Base-by-base conservation (phyloP, 2,797 vertebrate species). In the Syndactyla subalaris region DNA sequence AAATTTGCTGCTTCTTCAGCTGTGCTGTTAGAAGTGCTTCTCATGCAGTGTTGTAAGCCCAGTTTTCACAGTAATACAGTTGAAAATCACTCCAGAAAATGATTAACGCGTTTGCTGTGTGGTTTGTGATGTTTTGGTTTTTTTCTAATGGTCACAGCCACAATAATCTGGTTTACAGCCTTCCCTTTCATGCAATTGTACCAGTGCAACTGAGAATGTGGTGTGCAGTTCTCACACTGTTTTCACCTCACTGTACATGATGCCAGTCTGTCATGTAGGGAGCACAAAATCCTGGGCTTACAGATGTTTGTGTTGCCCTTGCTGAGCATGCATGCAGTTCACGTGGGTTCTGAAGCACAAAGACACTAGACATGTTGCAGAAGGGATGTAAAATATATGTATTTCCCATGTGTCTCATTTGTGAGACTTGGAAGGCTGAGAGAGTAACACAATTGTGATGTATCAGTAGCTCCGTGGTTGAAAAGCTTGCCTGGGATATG, bases 161-260 rank as follows among this genome's bases (percentile, higher is more conserved):
- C 29, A 63, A 3, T 36, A 39, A 21, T n/a, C 52, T 85, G 52
- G 5, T 57, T 77, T 66, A 32, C 48, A 75, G 66, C 29, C 79
- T 61, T 68, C 15, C 45, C 16, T 67, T 57, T 26, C 57, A 11
- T 4, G 3, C 0, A 0, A 1, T 62, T 68, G 3, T 73, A 3
- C 45, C 39, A 32, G 62, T 63, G 75, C 22, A 30, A 5, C 34
- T 7, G 74, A 76, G 70, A 46, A 49, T 7, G 5, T 34, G 36
- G 17, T 22, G 6, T 76, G 49, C 41, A 36, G 36, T 46, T 41
- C 55, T 87, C 58, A 46, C 68, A 4, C 23, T n/a, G 11, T 36
- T 86, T 72, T 54, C 30, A 9, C 9, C 74, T 65, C 39, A 6
- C 58, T 58, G 0, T 32, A 23, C 3, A 4, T 27, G 24, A 36